phyloP scores from a whole-genome alignment of 2,113 vertebrate genomes.

The pig (Sus scrofa) region DNA sequence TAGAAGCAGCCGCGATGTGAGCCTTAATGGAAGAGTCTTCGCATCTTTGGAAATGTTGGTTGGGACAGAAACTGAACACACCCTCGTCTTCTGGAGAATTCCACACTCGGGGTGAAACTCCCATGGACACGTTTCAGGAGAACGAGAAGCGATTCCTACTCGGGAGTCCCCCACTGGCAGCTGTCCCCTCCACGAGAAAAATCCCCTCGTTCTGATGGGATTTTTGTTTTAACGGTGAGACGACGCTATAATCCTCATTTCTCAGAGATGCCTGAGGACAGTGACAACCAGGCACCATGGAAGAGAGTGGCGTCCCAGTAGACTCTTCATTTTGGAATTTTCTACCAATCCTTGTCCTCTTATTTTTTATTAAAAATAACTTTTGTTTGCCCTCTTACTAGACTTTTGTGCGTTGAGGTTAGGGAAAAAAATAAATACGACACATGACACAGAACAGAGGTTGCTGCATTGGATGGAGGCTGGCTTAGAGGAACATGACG shows the following conservation, averaged over 20 bases:
- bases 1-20: accelerated
- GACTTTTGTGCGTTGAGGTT: neutral
- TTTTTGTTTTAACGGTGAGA: neutral
- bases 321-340: neutral
- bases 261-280: neutral
- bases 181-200: neutral
- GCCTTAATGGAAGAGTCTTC: neutral
- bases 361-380: constrained; percentile 22
- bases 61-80: neutral
- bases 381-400: constrained; percentile 26
- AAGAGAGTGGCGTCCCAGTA: neutral
- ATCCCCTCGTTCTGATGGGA: neutral
- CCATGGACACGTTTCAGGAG: neutral
- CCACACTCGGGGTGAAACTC: neutral
- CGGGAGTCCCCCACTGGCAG: neutral
- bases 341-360: neutral
- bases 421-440: neutral
- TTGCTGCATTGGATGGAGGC: too few relatives aligned
- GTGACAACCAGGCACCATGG: neutral
- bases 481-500: accelerated
- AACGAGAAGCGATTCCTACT: neutral
- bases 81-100: neutral
- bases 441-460: neutral
- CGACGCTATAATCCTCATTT: neutral
- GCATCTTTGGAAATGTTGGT: neutral